Evolutionary conservation across 2,797 vertebrate genomes (phyloP), one percentile per base, ranked within the genome.

Genomic region (Hoplostethus mediterraneus): DNA sequence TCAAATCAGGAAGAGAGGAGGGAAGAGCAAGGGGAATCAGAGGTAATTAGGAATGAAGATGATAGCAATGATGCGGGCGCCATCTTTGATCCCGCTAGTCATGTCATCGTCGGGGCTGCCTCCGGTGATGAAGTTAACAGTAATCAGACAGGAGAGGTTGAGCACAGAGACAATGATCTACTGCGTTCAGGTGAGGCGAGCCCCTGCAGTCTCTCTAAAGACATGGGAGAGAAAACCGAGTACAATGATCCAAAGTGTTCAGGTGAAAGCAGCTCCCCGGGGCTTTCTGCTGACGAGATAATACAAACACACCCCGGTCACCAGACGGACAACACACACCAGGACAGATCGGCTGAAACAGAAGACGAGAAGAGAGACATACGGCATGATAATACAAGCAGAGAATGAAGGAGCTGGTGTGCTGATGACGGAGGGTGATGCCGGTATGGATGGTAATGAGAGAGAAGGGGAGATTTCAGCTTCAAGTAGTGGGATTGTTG

Each of bases 91-190:
- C 38, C 28, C 5, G 21, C 11, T 7, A 21, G 48, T 49, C 4
- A 4, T 21, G 31, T 49, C 9, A n/a, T 54, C 25, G 47, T n/a
- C 36, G 38, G 8, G 28, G 10, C 36, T 33, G n/a, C 40, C 12
- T 21, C 40, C 17, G 25, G 9, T 44, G 57, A 70, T 53, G 49
- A 38, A 8, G 25, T 31, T 30, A n/a, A 55, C 12, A 52, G 25
- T 65, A 59, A 38, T 16, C 60, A 69, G 31, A 60, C 4, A n/a
- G 56, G 7, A 52, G 3, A 28, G 38, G 14, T 13, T 1, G 7
- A 68, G 36, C 1, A 49, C n/a, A 30, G 40, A 38, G 60, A 53
- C 17, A 12, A 25, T 38, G 65, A 80, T 57, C 38, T n/a, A 52
- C 21, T 28, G 6, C 0, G 11, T 60, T 36, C 49, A 57, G 44